Conservation (phyloP, 2,797 vertebrate genomes). For the Sternotherus odoratus region DNA sequence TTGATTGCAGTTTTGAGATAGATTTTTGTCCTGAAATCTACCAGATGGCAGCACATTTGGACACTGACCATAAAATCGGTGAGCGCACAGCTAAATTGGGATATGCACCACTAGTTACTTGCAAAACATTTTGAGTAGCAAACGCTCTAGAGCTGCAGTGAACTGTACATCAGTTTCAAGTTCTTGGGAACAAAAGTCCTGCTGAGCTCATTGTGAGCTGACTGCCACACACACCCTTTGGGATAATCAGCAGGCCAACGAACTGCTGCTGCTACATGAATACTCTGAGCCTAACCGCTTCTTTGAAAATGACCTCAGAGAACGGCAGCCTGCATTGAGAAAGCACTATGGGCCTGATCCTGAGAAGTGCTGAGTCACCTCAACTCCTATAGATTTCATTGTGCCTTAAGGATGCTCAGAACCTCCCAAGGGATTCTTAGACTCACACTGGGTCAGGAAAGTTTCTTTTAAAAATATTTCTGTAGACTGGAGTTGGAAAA, state of each 20-base stretch:
- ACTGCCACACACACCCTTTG: not conserved
- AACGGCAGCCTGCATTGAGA: not conserved
- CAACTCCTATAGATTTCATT: not conserved
- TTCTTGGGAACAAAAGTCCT: not conserved
- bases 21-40: not conserved
- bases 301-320: not conserved
- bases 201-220: not conserved
- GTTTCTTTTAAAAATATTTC: not conserved
- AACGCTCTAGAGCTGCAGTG: not conserved
- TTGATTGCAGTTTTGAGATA: not conserved
- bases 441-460: not conserved
- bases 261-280: not conserved
- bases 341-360: not conserved
- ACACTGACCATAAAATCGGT: not conserved
- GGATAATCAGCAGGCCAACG: accelerated
- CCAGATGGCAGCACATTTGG: accelerated
- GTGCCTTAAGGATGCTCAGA: not conserved
- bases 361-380: not conserved
- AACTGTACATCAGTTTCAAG: not conserved
- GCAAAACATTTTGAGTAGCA: not conserved
- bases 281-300: accelerated
- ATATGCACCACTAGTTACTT: not conserved
- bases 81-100: not conserved
- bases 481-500: not conserved
- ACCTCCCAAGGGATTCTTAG: not conserved